Base-by-base conservation (phyloP, 2,113 vertebrate species). In the Tautogolabrus adspersus region DNA sequence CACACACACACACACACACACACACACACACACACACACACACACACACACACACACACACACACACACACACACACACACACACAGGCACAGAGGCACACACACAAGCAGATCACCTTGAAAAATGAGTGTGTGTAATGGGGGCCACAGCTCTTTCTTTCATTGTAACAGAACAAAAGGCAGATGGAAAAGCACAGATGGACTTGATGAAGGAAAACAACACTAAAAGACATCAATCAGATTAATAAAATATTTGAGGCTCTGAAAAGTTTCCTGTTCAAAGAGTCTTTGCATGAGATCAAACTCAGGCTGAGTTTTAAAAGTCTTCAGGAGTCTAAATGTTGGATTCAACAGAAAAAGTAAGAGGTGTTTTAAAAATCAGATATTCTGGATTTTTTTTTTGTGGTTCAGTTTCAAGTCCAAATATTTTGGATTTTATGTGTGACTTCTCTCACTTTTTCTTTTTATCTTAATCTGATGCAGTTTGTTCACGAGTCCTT, bases 121-220 rank as follows among this genome's bases (percentile, higher is more conserved):
- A 87, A 75, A 81, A 82, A 78, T 82, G 70, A 49, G 56, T 81
- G 70, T 63, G 70, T 72, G 61, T 77, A 55, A 77, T 55, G 51
- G 65, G 52, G 77, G 57, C 72, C 77, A 9, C 15, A 18, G 82
- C 66, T 63, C 30, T 81, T 82, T 88, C 72, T 88, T 66, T 80
- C 79, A 89, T 90, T 92, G 88, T 91, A 73, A 54, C 22, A 30
- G 77, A 92, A 94, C 89, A 94, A 93, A 93, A 87, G 91, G 77
- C 87, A 86, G 83, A 91, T 79, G 86, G 81, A 42, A 22, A 23
- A 72, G n/a, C 26, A 76, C 38, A 79, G 47, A 44, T 40, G 2
- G 3, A 26, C 49, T 61, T 75, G 54, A 44, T 23, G 49, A 51
- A 10, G 40, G 72, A 75, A 63, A 46, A 70, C 46, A 57, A 38